Percentiles rank a stretch among this genome's conserved stretches.
These are phyloP conservation scores for Troilus luridus DNA, from an alignment of 2,888 invertebrate species.

Conservation along the genomic window DNA sequence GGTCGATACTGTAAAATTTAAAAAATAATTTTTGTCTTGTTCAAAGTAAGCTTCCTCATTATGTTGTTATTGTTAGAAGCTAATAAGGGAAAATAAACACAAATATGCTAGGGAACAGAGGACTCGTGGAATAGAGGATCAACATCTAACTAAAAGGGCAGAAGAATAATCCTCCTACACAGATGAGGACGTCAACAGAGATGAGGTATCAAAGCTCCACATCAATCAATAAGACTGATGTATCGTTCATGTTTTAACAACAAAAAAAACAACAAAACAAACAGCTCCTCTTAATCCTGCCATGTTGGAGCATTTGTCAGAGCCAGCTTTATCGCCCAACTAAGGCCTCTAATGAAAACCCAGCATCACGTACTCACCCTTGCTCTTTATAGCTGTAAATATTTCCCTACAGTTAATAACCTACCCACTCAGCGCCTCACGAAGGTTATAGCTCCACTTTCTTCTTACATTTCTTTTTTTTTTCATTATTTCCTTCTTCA, in stretches of 20 bases:
- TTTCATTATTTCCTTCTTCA: neutral
- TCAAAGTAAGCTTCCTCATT: too few species aligned
- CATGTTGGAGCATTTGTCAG: neutral
- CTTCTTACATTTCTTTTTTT: neutral
- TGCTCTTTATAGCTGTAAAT: neutral
- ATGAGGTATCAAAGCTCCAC: neutral
- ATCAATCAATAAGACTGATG: neutral
- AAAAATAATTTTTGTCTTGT: neutral
- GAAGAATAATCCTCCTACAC: neutral
- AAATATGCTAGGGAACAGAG: neutral
- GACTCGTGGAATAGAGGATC: neutral
- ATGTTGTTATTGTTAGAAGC: too few species aligned
- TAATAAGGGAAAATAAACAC: neutral
- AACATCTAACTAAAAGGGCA: neutral
- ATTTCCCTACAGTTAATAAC: conserved; percentile 29
- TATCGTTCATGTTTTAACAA: neutral
- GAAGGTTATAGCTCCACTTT: neutral
- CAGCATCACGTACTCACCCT: neutral
- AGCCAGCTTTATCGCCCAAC: neutral
- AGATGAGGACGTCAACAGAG: neutral
- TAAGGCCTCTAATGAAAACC: conserved; percentile 20
- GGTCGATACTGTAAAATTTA: too few species aligned
- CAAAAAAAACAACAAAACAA: neutral
- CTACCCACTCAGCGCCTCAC: neutral
- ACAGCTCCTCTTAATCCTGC: neutral